Base-by-base conservation (phyloP, 2,113 vertebrate genomes). In the Nestor notabilis region DNA sequence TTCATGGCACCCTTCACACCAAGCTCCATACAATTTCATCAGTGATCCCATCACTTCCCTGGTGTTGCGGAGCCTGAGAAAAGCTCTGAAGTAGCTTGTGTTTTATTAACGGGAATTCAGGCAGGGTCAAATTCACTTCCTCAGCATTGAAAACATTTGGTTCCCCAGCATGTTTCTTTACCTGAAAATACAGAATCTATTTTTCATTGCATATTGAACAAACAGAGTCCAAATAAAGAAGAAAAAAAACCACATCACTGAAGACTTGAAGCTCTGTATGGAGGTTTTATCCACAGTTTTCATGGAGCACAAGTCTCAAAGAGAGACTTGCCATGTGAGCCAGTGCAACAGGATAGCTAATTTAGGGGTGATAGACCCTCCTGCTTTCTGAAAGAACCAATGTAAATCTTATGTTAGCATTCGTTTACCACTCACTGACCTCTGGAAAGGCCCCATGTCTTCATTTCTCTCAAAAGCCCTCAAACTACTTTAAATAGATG, bases 251-350 rank as follows among this genome's bases (percentile, higher is more conserved):
- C 6, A n/a, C n/a, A n/a, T n/a, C n/a, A 4, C 20, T 75, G 41
- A 80, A 77, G 17, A 8, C 5, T 80, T 44, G 4, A 43, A 0
- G 1, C 1, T 3, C 14, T 2, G 12, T 17, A 1, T 50, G 19
- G 28, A 69, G 13, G 3, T 61, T 90, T 76, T 35, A 60, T 23
- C 15, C 19, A 44, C 6, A 46, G 15, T 43, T 82, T 83, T 65
- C 12, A 6, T 39, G 17, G 7, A 68, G 13, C 24, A 7, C 2
- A 4, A 66, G 5, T 71, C 43, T 87, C 50, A 50, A 64, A 75
- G 25, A 58, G 5, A 47, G 5, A 50, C 17, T 11, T 63, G 25
- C 13, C 37, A 27, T 27, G 9, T 43, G 39, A 87, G 5, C 7
- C 49, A 88, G 37, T 1, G 3, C 3, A 76, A 23, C 4, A 60